phyloP scores from a whole-genome alignment of 2,888 invertebrate genomes.

The Acleris holmiana region DNA sequence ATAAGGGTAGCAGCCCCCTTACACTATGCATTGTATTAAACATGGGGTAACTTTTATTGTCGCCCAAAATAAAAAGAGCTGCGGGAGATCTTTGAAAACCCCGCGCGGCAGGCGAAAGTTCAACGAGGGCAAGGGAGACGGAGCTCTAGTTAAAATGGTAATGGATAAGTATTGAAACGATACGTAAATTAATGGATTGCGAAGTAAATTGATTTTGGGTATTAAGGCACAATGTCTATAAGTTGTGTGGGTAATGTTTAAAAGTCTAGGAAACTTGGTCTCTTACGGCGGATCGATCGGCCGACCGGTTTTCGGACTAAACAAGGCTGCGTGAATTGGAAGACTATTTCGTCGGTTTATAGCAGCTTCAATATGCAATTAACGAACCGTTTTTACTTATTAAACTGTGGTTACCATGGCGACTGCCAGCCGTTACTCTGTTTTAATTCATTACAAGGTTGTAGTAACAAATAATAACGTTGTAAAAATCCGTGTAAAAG shows the following conservation, averaged over 20 bases:
- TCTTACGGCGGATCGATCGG: constrained; percentile 3
- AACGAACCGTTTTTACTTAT: too few relatives aligned
- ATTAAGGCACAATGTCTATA: constrained; percentile 41
- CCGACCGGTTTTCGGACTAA: constrained; percentile 6
- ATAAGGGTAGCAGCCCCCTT: constrained; percentile 75
- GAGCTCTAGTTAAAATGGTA: constrained; percentile 51
- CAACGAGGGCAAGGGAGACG: constrained; percentile 45
- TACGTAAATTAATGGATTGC: constrained; percentile 78
- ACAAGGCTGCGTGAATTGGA: constrained; percentile 3
- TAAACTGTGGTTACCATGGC: too few relatives aligned
- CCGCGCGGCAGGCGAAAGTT: constrained; percentile 42
- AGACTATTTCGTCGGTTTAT: constrained; percentile 6
- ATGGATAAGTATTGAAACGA: constrained; percentile 67
- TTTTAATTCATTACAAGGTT: too few relatives aligned
- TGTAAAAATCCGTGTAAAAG: too few relatives aligned
- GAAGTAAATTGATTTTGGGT: constrained; percentile 79
- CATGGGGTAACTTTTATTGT: constrained; percentile 78
- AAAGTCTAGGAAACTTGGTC: constrained; percentile 10
- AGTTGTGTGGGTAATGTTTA: constrained; percentile 18
- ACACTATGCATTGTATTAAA: constrained; percentile 75
- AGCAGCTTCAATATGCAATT: too few relatives aligned
- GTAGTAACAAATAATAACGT: too few relatives aligned
- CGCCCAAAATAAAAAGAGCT: constrained; percentile 57
- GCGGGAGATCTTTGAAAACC: constrained; percentile 56
- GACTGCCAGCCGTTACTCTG: too few relatives aligned